Base-by-base conservation (phyloP, 2,888 invertebrate genomes). In the Caenorhabditis becei region DNA sequence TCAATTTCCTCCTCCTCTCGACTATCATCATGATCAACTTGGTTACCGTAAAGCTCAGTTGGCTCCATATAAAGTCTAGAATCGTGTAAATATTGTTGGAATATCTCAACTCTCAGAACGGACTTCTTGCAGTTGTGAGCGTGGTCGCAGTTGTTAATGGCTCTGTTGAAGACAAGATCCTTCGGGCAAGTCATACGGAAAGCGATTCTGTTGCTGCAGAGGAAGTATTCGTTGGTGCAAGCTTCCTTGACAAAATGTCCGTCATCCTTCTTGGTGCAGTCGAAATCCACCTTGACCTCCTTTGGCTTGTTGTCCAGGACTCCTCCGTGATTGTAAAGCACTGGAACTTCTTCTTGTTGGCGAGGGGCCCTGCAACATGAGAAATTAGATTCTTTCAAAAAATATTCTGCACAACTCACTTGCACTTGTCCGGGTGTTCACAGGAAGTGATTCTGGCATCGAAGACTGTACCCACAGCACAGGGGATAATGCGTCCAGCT, bases 371-470 rank as follows among this genome's bases (percentile, higher is more conserved):
- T 81, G 47, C 14, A 66, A 54, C 14, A 26, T 32, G 49, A 58
- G 28, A 44, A 1, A 16, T 23, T 8, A 24, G 3, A 8, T 41
- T 3, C 5, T 61, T 37, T 41, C 10, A 26, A 14, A 26, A 32
- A n/a, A 58, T 35, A 51, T 26, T 7, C 26, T 20, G 1, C 18
- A 20, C 10, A 1, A 44, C 65, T 65, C n/a, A 83, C 81, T 69
- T 54, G 80, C 86, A 86, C 20, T 53, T 49, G 0, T 62, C 72
- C n/a, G 65, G 53, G 23, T 62, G 83, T 14, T 83, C 84, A 20
- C 86, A 86, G 14, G 81, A 53, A 8, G 53, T 44, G 44, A 79
- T 54, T 63, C 86, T 65, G 16, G 18, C 14, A 24, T 86, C 86
- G 56, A 44, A 86, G 11, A 82, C 65, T 20, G 82, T 56, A 0